Base-by-base conservation (phyloP, 2,113 vertebrate species). In the Entosphenus tridentatus region DNA sequence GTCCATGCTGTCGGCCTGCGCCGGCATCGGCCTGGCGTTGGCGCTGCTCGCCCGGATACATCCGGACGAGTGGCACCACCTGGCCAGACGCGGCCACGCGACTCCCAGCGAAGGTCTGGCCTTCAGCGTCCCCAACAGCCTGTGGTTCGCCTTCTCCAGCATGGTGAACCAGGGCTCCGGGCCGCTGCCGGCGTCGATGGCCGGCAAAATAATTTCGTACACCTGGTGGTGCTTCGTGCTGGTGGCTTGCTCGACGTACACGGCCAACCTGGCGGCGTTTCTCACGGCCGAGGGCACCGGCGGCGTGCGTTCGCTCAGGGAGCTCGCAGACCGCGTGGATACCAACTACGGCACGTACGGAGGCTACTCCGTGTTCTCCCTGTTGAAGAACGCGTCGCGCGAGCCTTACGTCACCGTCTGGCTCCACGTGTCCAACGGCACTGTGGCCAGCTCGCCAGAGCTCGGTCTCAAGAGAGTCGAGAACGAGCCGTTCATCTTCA, bases 121-220 rank as follows among this genome's bases (percentile, higher is more conserved):
- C n/a, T 65, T 65, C 62, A 65, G 62, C 21, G 8, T 65, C n/a
- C n/a, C 21, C n/a, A 65, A 65, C 62, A 65, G 62, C 21, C 10
- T 65, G 62, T 65, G 62, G 62, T 65, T 65, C 62, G 62, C 62
- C 8, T 65, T 65, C 62, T 65, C 62, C 62, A 65, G 62, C 10
- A 65, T 65, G 62, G 62, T 65, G 9, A 18, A 18, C n/a, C 62
- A 65, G 62, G n/a, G 62, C 10, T n/a, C n/a, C 10, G 62, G 21
- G 8, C n/a, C n/a, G 10, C 62, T 65, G 21, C 62, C 62, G 62
- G 8, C 21, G 10, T 65, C 62, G 2, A 65, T 65, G 62, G 62
- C 62, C n/a, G 62, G 62, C n/a, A 65, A 65, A 18, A 65, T 65
- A n/a, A 65, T 65, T 11, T n/a, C 62, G 21, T 65, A 65, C 21